A percentile compares a stretch with the other conserved stretches of the same genome.
Evolutionary conservation across 2,888 invertebrate species (phyloP).

Genomic region (Acronicta leporina): DNA sequence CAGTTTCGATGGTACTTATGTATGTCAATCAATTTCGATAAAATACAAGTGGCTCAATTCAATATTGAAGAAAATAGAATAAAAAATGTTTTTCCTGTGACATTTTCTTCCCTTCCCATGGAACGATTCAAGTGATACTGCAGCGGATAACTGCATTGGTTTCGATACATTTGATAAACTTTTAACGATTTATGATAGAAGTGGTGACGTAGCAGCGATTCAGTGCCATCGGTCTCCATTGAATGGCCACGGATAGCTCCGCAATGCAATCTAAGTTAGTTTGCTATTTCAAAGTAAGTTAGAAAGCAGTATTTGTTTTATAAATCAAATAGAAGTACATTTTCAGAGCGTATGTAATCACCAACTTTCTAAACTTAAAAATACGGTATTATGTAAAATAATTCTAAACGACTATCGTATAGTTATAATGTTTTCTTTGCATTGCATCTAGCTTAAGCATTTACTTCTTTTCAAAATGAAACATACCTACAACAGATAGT

Average conservation of each 20-base stretch:
- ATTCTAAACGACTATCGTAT: too few relatives aligned
- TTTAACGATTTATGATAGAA: conserved; percentile 75
- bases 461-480: too few relatives aligned
- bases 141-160: conserved; percentile 53
- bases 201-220: conserved; percentile 56
- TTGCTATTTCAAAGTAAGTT: conserved; percentile 38
- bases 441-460: too few relatives aligned
- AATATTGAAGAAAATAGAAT: too few relatives aligned
- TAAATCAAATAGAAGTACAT: neutral
- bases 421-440: too few relatives aligned
- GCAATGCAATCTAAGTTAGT: conserved; percentile 67
- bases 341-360: neutral
- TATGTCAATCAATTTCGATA: too few relatives aligned
- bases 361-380: neutral
- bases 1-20: too few relatives aligned
- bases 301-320: neutral
- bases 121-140: conserved; percentile 39
- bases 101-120: conserved; percentile 42
- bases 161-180: conserved; percentile 72
- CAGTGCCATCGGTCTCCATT: conserved; percentile 53
- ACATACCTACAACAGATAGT: too few relatives aligned
- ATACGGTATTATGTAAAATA: too few relatives aligned
- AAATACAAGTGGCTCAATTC: too few relatives aligned
- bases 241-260: conserved; percentile 53
- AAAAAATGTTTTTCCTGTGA: neutral